Conservation (phyloP, 1,140 invertebrate genomes). For the Zaprionus lachaisei region DNA sequence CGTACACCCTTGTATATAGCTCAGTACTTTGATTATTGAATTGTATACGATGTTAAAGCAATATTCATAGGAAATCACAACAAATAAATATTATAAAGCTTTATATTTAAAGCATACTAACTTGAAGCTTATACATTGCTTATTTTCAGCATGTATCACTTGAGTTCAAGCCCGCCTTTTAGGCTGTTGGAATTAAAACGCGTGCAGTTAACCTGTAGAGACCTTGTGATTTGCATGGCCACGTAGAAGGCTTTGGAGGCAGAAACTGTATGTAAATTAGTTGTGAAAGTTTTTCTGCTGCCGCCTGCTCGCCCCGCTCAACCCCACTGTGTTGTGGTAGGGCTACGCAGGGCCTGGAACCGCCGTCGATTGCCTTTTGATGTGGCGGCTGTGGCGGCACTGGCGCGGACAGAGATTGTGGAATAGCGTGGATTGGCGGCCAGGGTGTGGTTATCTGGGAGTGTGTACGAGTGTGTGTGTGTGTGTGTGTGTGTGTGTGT, state of each 20-base stretch:
- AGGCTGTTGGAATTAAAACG: slow-evolving; percentile 27
- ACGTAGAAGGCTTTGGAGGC: slow-evolving; percentile 49
- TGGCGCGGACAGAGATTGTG: slow-evolving; percentile 1
- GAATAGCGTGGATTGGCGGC: not conserved
- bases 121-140: not conserved
- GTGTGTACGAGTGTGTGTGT: slow-evolving; percentile 1
- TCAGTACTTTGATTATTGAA: too few species aligned
- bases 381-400: slow-evolving; percentile 53
- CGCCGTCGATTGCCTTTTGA: slow-evolving; percentile 73
- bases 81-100: not conserved
- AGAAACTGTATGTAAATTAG: slow-evolving; percentile 72
- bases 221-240: slow-evolving; percentile 68
- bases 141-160: slow-evolving; percentile 14
- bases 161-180: not conserved
- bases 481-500: slow-evolving; percentile 18
- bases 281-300: slow-evolving; percentile 53
- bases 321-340: slow-evolving; percentile 21
- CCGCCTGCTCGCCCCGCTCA: not conserved
- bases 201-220: slow-evolving; percentile 30
- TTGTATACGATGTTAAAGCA: not conserved
- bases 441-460: not conserved
- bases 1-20: too few species aligned
- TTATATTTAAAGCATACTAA: not conserved
- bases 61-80: not conserved
- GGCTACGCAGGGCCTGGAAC: slow-evolving; percentile 20